Percentiles rank a stretch among this genome's conserved stretches.
These are phyloP conservation scores for Cremastinae sp. DNA, from an alignment of 2,888 invertebrate genomes.

Conservation along the genomic window DNA sequence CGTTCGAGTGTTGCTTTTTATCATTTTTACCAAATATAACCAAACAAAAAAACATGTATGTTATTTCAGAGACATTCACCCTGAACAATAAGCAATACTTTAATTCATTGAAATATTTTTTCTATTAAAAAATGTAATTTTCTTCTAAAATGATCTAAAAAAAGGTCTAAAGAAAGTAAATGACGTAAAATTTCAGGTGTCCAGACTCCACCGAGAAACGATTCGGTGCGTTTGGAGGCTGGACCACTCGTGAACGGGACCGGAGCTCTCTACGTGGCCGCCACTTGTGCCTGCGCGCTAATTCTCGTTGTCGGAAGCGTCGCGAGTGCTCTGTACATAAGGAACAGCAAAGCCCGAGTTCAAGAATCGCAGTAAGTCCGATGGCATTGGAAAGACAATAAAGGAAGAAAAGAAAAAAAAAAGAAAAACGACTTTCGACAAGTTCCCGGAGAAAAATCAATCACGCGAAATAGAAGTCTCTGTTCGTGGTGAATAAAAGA, in stretches of 20 bases:
- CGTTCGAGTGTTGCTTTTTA: too few relatives aligned
- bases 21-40: too few relatives aligned
- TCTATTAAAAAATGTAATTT: too few relatives aligned
- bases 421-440: constrained; percentile 11
- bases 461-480: constrained; percentile 53
- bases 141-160: too few relatives aligned
- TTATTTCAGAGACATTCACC: too few relatives aligned
- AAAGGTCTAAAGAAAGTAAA: too few relatives aligned
- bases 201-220: constrained; percentile 85
- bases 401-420: constrained; percentile 5
- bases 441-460: constrained; percentile 58
- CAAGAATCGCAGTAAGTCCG: constrained; percentile 86
- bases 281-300: constrained; percentile 90
- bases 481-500: constrained; percentile 44
- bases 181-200: constrained; percentile 78
- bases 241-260: constrained; percentile 85
- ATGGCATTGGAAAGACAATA: background rate
- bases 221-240: constrained; percentile 87
- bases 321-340: constrained; percentile 85
- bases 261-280: constrained; percentile 89
- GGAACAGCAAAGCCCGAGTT: constrained; percentile 85
- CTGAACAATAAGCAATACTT: too few relatives aligned
- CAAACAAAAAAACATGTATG: too few relatives aligned
- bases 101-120: too few relatives aligned
- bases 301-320: constrained; percentile 86